Evolutionary conservation across 2,797 vertebrate species (phyloP).

Genomic region (Otolemur crassicaudatus): DNA sequence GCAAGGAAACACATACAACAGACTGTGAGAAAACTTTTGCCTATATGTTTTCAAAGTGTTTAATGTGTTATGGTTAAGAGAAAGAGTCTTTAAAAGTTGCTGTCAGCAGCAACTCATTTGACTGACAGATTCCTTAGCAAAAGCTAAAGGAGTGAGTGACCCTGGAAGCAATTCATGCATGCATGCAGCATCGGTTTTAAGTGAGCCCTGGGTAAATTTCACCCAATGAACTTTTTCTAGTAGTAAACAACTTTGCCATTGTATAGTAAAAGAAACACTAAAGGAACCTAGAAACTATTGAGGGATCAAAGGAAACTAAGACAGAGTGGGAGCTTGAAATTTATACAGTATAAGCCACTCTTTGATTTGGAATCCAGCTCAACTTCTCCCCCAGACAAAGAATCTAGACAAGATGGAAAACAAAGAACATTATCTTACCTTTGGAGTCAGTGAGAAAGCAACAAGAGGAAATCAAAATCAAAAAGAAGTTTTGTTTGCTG

Average conservation of each 20-base stretch:
- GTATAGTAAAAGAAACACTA: neutral
- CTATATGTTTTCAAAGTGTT: constrained; percentile 70
- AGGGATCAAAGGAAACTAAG: constrained; percentile 29
- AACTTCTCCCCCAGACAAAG: neutral
- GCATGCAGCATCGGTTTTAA: constrained; percentile 16
- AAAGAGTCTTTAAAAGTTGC: constrained; percentile 62
- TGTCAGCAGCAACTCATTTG: constrained; percentile 67
- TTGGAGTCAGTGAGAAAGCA: neutral
- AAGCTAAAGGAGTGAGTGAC: constrained; percentile 54
- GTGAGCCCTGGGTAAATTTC: constrained; percentile 55
- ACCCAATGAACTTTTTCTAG: constrained; percentile 44
- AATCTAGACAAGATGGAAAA: neutral
- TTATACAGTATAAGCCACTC: too few species aligned
- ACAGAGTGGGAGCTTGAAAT: neutral
- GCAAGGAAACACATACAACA: neutral
- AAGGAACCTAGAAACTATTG: constrained; percentile 36
- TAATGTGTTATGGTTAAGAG: constrained; percentile 49
- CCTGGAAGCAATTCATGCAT: constrained; percentile 61
- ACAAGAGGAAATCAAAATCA: neutral
- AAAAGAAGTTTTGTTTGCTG: neutral
- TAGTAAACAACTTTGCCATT: constrained; percentile 59
- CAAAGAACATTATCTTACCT: neutral
- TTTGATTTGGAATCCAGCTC: neutral
- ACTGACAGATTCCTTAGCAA: constrained; percentile 68
- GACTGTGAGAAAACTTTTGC: constrained; percentile 66